Evolutionary conservation across 2,113 vertebrate genomes (phyloP).

Genomic region (Patagioenas fasciata): DNA sequence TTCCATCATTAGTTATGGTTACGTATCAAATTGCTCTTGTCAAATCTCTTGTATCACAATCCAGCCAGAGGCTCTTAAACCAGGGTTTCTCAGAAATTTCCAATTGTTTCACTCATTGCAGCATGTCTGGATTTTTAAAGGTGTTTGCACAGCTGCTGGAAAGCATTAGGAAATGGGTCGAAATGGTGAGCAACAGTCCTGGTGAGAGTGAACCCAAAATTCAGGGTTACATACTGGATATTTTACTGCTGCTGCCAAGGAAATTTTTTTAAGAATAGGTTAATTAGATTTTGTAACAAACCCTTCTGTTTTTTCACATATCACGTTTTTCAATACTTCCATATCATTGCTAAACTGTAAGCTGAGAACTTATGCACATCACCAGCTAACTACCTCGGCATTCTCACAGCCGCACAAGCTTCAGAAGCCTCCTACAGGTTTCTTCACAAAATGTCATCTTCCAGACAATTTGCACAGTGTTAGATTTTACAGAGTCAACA

Average conservation of each 20-base stretch:
- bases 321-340: neutral
- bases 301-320: neutral
- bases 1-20: neutral
- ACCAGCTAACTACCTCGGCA: neutral
- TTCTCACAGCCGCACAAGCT: neutral
- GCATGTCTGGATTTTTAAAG: neutral
- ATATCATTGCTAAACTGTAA: neutral
- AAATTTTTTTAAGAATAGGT: neutral
- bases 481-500: neutral
- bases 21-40: neutral
- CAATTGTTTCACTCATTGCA: neutral
- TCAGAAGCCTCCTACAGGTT: neutral
- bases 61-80: neutral
- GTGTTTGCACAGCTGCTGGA: neutral
- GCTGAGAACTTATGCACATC: neutral
- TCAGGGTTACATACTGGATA: neutral
- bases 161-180: neutral
- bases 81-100: neutral
- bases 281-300: neutral
- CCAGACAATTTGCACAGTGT: neutral
- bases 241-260: neutral
- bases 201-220: neutral
- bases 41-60: neutral
- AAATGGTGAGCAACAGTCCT: neutral
- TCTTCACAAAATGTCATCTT: neutral